Conservation (phyloP, 2,113 vertebrate species). For the Polyodon spathula region DNA sequence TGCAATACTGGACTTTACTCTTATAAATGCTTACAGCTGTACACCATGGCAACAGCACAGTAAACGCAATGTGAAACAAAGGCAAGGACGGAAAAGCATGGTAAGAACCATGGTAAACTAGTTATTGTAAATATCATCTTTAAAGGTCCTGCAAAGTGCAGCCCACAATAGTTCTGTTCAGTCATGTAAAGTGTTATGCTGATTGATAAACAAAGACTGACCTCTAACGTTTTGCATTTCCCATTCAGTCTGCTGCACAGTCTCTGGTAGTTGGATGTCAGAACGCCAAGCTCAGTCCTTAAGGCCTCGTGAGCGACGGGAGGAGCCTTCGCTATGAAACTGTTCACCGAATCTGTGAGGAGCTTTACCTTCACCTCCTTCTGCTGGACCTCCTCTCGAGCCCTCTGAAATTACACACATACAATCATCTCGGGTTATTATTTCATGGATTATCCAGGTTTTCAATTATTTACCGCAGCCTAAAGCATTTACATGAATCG, state of each 20-base stretch:
- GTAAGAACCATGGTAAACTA: too few species aligned
- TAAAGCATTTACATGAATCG: too few species aligned
- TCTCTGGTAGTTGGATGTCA: conserved; percentile 82
- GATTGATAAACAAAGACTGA: conserved; percentile 30
- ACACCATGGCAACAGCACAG: too few species aligned
- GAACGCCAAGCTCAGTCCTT: conserved; percentile 76
- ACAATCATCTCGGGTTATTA: too few species aligned
- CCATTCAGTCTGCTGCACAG: conserved; percentile 91
- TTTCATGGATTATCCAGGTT: too few species aligned
- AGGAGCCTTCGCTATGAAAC: conserved; percentile 82
- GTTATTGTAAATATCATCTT: too few species aligned
- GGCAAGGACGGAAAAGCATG: too few species aligned
- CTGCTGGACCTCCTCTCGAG: conserved; percentile 86
- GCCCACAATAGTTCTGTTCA: conserved; percentile 11
- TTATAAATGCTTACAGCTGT: too few species aligned
- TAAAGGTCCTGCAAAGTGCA: not conserved
- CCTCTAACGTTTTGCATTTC: conserved; percentile 93
- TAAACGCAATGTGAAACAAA: too few species aligned
- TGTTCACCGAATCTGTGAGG: conserved; percentile 83
- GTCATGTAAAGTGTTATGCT: too few species aligned
- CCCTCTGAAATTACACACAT: conserved; percentile 56
- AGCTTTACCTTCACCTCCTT: conserved; percentile 93
- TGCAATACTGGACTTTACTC: too few species aligned
- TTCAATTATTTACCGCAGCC: too few species aligned
- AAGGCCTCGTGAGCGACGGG: conserved; percentile 84